A percentile compares a stretch with the other conserved stretches of the same genome.
phyloP scores from a whole-genome alignment of 2,888 invertebrate genomes.

The Entomobrya proxima region DNA sequence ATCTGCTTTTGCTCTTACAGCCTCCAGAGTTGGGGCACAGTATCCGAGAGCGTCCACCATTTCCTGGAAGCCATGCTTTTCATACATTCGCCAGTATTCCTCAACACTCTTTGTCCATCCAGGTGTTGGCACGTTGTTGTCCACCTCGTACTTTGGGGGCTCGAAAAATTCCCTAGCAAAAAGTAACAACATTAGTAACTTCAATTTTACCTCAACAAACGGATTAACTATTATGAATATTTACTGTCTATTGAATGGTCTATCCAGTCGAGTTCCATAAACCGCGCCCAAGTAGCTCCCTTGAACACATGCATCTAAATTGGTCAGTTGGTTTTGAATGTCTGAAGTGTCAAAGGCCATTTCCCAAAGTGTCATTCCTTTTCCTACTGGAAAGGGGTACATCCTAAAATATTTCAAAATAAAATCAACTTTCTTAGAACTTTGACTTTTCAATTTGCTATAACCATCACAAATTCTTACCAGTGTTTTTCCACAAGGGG shows the following conservation, averaged over 20 bases:
- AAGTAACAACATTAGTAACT: background rate
- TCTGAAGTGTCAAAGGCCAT: conserved; percentile 64
- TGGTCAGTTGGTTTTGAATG: conserved; percentile 63
- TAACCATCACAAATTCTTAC: conserved; percentile 23
- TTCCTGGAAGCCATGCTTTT: conserved; percentile 37
- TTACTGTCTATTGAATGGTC: conserved; percentile 60
- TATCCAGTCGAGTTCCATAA: conserved; percentile 59
- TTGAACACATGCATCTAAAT: conserved; percentile 70
- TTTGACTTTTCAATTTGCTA: background rate
- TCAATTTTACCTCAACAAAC: background rate
- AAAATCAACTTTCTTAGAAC: background rate
- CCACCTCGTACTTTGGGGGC: background rate
- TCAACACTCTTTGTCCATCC: conserved; percentile 55
- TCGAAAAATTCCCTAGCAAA: conserved; percentile 16
- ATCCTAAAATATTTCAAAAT: conserved; percentile 45
- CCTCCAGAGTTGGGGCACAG: conserved; percentile 20
- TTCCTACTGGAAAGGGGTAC: conserved; percentile 53
- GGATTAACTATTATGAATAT: background rate
- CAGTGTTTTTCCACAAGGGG: conserved; percentile 49
- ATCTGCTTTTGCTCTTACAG: background rate
- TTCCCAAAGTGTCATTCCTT: conserved; percentile 65
- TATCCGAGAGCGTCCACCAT: conserved; percentile 23
- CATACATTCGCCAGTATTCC: conserved; percentile 67
- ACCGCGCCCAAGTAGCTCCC: conserved; percentile 51
- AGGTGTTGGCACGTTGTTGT: background rate